Evolutionary conservation across 2,888 invertebrate species (phyloP).

Genomic region (Didymodactylos carnosus): DNA sequence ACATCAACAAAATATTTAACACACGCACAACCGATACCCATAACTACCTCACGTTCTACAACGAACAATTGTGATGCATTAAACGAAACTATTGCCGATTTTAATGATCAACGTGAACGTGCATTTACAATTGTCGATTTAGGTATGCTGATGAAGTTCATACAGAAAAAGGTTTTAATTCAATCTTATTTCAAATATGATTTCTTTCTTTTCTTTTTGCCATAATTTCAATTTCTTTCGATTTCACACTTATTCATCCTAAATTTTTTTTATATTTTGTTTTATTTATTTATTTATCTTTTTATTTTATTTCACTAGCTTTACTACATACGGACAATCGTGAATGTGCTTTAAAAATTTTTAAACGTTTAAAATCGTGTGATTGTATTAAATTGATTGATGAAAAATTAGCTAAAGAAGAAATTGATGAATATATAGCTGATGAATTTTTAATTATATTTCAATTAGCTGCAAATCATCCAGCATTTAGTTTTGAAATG

Average conservation of each 20-base stretch:
- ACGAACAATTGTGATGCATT: background rate
- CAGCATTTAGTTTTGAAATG: conserved; percentile 50
- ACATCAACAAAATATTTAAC: background rate
- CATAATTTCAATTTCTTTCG: no score
- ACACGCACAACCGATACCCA: no score
- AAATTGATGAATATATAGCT: conserved; percentile 6
- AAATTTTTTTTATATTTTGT: background rate
- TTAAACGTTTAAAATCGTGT: conserved; percentile 17
- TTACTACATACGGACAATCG: conserved; percentile 70
- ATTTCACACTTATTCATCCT: no score
- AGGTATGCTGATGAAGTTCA: no score
- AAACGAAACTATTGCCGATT: background rate
- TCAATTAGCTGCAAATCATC: conserved; percentile 79
- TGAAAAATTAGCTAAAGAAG: background rate
- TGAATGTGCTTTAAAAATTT: conserved; percentile 61
- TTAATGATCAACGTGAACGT: background rate
- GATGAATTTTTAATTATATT: conserved; percentile 55
- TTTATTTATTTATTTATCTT: background rate
- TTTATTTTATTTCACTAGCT: conserved; percentile 51
- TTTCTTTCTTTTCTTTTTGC: no score
- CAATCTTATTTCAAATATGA: no score
- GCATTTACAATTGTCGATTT: background rate
- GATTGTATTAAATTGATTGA: conserved; percentile 7
- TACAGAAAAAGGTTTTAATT: no score
- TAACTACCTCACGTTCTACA: background rate